These are phyloP conservation scores for Sander vitreus DNA, from an alignment of 2,113 vertebrate genomes.

Conservation along the genomic window DNA sequence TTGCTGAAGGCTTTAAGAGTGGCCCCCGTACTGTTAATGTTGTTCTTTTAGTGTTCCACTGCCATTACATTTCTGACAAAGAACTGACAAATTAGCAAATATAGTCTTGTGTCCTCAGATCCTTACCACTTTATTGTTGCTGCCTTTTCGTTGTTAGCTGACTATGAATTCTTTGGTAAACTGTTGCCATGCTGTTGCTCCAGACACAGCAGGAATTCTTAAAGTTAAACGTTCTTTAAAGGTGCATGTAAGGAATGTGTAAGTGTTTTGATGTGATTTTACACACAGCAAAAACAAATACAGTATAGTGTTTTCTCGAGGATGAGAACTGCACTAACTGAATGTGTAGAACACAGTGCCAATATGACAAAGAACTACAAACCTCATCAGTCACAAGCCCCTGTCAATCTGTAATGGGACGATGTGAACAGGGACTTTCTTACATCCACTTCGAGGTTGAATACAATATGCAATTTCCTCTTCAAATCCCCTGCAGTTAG, in stretches of 20 bases:
- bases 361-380: slow-evolving; percentile 42
- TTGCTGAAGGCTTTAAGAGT: background rate
- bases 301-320: background rate
- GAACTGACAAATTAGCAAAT: background rate
- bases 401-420: slow-evolving; percentile 26
- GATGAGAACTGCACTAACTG: background rate
- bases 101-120: background rate
- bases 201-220: background rate
- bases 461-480: slow-evolving; percentile 50
- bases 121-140: background rate
- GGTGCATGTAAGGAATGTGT: background rate
- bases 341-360: background rate
- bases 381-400: slow-evolving; percentile 18
- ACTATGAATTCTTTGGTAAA: background rate
- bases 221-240: slow-evolving; percentile 1
- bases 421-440: slow-evolving; percentile 28
- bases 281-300: background rate
- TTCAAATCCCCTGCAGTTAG: slow-evolving; percentile 41
- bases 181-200: background rate
- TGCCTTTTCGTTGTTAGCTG: background rate
- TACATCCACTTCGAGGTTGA: background rate
- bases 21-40: background rate
- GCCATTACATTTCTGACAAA: background rate
- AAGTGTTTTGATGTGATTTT: background rate
- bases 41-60: background rate